Conservation (phyloP, 1,140 invertebrate genomes). For the Magallana gigas region DNA sequence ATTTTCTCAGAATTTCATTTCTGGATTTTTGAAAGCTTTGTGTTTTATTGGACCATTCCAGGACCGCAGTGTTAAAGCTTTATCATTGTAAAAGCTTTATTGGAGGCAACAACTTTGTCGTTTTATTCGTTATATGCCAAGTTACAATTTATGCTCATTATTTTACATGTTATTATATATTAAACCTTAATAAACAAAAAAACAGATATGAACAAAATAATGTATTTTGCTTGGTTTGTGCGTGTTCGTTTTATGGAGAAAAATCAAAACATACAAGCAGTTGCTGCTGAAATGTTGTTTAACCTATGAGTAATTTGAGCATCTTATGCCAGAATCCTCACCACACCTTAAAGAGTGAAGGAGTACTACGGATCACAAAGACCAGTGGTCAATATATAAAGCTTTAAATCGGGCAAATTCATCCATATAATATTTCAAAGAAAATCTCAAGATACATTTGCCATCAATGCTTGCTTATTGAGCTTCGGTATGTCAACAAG, state of each 20-base stretch:
- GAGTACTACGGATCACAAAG: too few species aligned
- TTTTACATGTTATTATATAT: constrained; percentile 33
- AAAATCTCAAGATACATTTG: too few species aligned
- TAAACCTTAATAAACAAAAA: background rate
- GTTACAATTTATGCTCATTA: background rate
- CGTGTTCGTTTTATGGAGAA: background rate
- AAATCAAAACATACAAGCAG: background rate
- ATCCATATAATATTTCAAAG: too few species aligned
- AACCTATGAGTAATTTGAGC: too few species aligned
- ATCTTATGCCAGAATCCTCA: background rate
- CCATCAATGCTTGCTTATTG: background rate
- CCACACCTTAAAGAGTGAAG: too few species aligned
- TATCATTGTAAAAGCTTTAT: background rate
- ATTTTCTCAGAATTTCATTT: background rate
- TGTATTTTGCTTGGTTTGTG: background rate
- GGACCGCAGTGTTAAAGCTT: background rate
- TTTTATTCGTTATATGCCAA: constrained; percentile 13
- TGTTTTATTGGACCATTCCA: background rate
- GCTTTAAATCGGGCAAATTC: too few species aligned
- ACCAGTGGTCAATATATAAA: too few species aligned
- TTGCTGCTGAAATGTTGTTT: too few species aligned
- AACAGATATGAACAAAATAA: background rate
- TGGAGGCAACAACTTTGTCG: background rate
- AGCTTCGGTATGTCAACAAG: background rate
- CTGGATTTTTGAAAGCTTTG: background rate